Base-by-base conservation (phyloP, 2,113 vertebrate species). In the Mastomys natalensis region DNA sequence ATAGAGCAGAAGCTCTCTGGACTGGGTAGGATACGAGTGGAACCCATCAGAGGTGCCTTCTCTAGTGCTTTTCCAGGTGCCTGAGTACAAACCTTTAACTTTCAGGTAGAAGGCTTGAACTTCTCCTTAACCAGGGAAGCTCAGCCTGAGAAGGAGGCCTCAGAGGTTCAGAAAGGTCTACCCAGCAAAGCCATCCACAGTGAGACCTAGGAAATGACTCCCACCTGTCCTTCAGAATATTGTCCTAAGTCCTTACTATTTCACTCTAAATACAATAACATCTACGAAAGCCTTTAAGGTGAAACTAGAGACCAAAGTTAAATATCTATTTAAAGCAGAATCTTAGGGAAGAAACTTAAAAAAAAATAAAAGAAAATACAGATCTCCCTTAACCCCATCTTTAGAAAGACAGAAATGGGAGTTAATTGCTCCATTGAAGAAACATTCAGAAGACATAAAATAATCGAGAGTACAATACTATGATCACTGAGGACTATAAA, bases 321-420 rank as follows among this genome's bases (percentile, higher is more conserved):
- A 24, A 81, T 60, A 29, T 37, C 21, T 68, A 64, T 92, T 55
- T 74, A 84, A 76, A 77, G n/a, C 58, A 95, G 91, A 92, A 73
- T 43, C n/a, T 62, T 16, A 66, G 95, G 85, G 70, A 73, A 97
- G 84, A 93, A 93, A 90, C 37, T 26, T 74, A 64, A 34, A 85
- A 76, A 92, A 76, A 8, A 34, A 77, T 13, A 76, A 85, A 76
- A 92, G 64, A 26, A 53, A 80, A 60, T 29, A 82, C n/a, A 82
- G 58, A 60, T 40, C 12, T 55, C 40, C n/a, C 37, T 51, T 58
- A 87, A 60, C 58, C 70, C n/a, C 19, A 24, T 88, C 80, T 92
- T 94, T 87, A 37, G 60, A 95, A 76, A 89, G 74, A 48, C 37
- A 89, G 93, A 94, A 95, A 94, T 77, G 81, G 72, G 77, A 94